A percentile compares a stretch with the other conserved stretches of the same genome.
phyloP scores from a whole-genome alignment of 2,113 vertebrate species.

The Epinephelus moara region DNA sequence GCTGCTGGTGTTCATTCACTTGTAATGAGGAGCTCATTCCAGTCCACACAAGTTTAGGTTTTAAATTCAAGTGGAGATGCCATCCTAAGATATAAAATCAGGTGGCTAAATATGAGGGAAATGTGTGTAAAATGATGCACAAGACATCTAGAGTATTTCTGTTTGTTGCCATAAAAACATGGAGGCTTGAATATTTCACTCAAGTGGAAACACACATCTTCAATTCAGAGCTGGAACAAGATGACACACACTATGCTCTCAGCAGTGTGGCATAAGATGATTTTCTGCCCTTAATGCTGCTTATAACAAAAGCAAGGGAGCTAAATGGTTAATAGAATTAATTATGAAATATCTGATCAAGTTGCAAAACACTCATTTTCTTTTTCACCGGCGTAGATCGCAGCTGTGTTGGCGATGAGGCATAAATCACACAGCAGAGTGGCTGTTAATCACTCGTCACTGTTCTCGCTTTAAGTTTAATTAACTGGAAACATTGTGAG shows the following conservation, averaged over 20 bases:
- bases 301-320: neutral
- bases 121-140: neutral
- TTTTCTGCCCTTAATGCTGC: neutral
- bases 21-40: neutral
- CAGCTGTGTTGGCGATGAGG: neutral
- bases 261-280: neutral
- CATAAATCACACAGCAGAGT: slow-evolving; percentile 12
- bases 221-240: neutral
- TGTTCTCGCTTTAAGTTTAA: slow-evolving; percentile 38
- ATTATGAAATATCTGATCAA: neutral
- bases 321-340: neutral
- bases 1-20: neutral
- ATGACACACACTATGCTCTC: neutral
- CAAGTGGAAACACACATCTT: neutral
- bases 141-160: neutral
- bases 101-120: neutral
- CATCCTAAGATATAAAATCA: neutral
- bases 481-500: slow-evolving; percentile 41
- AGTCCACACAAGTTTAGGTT: neutral
- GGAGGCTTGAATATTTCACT: neutral
- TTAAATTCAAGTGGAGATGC: neutral
- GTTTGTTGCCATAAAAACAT: neutral
- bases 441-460: slow-evolving; percentile 30
- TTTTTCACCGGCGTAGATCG: neutral
- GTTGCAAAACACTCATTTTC: neutral